A percentile compares a stretch with the other conserved stretches of the same genome.
Conservation (phyloP, 37 sponge, comb jelly and placozoan genomes). For the Chondrosia reniformis region DNA sequence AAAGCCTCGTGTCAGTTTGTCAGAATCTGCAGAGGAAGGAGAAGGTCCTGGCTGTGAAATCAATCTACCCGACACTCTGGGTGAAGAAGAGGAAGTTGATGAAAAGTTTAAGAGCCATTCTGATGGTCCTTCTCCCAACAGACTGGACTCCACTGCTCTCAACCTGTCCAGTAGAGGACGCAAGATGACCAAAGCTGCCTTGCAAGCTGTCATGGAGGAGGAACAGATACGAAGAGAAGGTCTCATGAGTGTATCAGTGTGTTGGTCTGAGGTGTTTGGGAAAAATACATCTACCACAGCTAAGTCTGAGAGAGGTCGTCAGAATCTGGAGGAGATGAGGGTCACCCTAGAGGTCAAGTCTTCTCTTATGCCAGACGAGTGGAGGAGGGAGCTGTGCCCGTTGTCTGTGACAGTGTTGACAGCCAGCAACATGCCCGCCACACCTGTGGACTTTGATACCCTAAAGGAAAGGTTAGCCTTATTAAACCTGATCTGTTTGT, state of each 20-base stretch:
- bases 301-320: neutral
- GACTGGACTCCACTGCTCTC: too few species aligned
- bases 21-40: neutral
- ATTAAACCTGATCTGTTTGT: neutral
- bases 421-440: conserved; percentile 55
- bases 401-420: conserved; percentile 58
- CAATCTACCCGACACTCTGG: neutral
- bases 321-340: conserved; percentile 31
- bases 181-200: neutral
- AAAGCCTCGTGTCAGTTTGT: neutral
- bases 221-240: conserved; percentile 25
- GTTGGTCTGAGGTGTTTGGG: conserved; percentile 63
- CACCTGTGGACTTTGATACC: conserved; percentile 22
- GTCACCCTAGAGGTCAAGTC: conserved; percentile 42
- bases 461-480: conserved; percentile 33
- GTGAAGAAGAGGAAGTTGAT: neutral
- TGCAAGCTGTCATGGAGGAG: neutral
- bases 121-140: neutral
- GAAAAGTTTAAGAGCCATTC: neutral
- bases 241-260: conserved; percentile 38
- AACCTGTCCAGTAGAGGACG: neutral
- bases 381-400: conserved; percentile 63
- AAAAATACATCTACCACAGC: neutral
- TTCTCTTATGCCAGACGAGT: conserved; percentile 60
- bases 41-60: neutral